Conservation (phyloP, 2,888 invertebrate species). For the Temnothorax rugatulus region DNA sequence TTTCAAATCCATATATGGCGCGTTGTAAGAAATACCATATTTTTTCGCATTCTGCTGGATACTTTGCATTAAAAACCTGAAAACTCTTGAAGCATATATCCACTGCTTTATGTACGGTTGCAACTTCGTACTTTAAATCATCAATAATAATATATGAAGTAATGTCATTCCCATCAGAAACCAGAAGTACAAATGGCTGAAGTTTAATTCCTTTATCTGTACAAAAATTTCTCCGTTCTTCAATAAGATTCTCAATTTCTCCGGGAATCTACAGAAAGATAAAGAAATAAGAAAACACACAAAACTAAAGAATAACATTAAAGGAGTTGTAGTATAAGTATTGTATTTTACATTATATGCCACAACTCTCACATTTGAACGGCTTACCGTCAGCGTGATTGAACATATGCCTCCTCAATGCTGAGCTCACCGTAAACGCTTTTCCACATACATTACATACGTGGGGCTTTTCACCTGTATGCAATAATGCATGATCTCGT, state of each 20-base stretch:
- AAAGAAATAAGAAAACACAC: neutral
- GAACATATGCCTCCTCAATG: too few species aligned
- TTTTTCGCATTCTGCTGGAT: conserved; percentile 6
- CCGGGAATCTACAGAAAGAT: neutral
- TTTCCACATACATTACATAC: too few species aligned
- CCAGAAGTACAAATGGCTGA: neutral
- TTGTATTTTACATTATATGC: too few species aligned
- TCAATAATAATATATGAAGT: conserved; percentile 6
- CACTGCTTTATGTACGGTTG: neutral
- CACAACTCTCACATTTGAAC: too few species aligned
- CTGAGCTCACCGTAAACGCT: too few species aligned
- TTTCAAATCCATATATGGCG: neutral
- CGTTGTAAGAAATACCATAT: neutral
- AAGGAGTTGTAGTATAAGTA: too few species aligned
- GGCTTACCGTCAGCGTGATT: too few species aligned
- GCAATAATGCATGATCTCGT: too few species aligned
- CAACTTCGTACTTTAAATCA: neutral
- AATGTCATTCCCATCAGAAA: neutral
- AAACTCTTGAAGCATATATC: conserved; percentile 24
- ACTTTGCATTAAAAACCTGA: neutral
- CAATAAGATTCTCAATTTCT: conserved; percentile 6
- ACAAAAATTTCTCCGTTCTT: neutral
- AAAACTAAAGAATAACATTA: neutral
- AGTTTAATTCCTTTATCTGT: conserved; percentile 11
- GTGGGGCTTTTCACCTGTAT: too few species aligned